Base-by-base conservation (phyloP, 2,113 vertebrate species). In the Gracilinanus agilis region DNA sequence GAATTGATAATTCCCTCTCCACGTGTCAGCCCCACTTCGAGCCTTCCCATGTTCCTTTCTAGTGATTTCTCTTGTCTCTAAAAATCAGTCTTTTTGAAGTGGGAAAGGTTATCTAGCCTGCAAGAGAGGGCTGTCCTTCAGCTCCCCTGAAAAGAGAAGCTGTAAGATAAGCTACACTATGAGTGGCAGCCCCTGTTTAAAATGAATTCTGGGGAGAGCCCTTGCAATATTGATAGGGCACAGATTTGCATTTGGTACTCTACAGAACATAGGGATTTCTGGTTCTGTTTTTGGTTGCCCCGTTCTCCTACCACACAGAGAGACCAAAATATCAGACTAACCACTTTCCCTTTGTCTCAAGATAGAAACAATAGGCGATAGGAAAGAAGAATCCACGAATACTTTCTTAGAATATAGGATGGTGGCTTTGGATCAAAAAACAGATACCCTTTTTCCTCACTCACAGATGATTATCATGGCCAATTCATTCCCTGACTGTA, bases 351-450 rank as follows among this genome's bases (percentile, higher is more conserved):
- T 19, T 23, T 0, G 95, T 53, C 88, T 21, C 24, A 6, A 4
- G 44, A 61, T 23, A 6, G 83, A 21, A 44, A 11, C 0, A 7
- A 44, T 0, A 16, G n/a, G 9, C 0, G 0, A 53, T 0, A 8
- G 88, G 83, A 44, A 5, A 92, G 53, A 67, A n/a, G 49, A 75
- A 55, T 58, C 53, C 25, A 0, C 5, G 2, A 29, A 53, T 55
- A 19, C 9, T 16, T 53, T 54, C 3, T 24, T 54, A 53, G 24
- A 29, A 5, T 0, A 44, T 21, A 83, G 34, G 54, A 23, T 23
- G 1, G 44, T 0, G 44, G 16, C n/a, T 53, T 3, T 56, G 24
- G 0, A 12, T 7, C 5, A 16, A 40, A 67, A n/a, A n/a, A 16
- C 11, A 67, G 12, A 34, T 29, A 67, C 34, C 34, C 19, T 5